Evolutionary conservation across 2,797 vertebrate species (phyloP).

Genomic region (Coregonus ussuriensis): DNA sequence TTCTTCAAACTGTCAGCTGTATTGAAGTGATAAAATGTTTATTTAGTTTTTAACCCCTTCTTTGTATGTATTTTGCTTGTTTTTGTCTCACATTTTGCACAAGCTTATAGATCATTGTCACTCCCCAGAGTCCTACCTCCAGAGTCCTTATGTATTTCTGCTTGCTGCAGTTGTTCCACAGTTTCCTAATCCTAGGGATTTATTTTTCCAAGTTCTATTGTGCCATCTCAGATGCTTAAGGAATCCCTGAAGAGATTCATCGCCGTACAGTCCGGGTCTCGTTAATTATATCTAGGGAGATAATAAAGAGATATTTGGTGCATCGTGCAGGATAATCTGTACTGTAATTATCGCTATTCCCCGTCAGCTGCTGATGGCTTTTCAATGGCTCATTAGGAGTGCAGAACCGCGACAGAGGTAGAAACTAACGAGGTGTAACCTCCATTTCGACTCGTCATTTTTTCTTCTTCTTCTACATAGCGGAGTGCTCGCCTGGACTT

Average conservation of each 20-base stretch:
- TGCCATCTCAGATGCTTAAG: conserved; percentile 23
- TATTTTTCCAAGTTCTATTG: conserved; percentile 22
- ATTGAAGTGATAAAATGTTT: neutral
- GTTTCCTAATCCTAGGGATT: neutral
- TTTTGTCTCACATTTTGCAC: neutral
- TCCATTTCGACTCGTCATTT: conserved; percentile 52
- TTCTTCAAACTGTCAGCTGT: neutral
- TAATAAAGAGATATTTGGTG: conserved; percentile 49
- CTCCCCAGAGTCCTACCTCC: neutral
- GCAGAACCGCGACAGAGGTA: conserved; percentile 42
- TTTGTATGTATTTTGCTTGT: neutral
- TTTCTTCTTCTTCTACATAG: conserved; percentile 45
- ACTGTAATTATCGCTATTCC: conserved; percentile 48
- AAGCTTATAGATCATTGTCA: too few species aligned
- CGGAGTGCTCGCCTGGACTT: conserved; percentile 73
- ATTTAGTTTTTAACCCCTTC: neutral
- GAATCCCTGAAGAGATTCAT: conserved; percentile 35
- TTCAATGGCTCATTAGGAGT: conserved; percentile 64
- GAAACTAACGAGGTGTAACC: conserved; percentile 51
- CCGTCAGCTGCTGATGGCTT: conserved; percentile 55
- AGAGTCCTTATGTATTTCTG: neutral
- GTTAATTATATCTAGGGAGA: conserved; percentile 46
- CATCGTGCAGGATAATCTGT: conserved; percentile 46
- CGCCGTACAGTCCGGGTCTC: conserved; percentile 26
- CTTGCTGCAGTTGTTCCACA: too few species aligned